Conservation (phyloP, 2,888 invertebrate genomes). For the Drosophila cyrtoloma region DNA sequence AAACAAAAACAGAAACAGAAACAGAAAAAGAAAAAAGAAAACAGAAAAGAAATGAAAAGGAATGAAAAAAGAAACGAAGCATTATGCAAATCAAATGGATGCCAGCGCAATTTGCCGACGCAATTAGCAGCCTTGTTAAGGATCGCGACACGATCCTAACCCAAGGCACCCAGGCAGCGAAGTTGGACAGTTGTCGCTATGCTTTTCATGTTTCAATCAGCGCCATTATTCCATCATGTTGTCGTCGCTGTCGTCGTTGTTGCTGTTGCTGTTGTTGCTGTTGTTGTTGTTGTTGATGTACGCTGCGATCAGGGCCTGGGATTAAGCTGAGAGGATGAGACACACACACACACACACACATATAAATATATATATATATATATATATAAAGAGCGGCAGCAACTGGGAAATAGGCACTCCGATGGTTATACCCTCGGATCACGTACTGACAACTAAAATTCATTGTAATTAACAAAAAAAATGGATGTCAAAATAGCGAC, state of each 20-base stretch:
- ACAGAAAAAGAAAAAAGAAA: not conserved
- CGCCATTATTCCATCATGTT: constrained; percentile 75
- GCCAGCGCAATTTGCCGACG: constrained; percentile 71
- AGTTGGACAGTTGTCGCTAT: constrained; percentile 49
- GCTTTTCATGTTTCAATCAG: constrained; percentile 74
- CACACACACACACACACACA: not conserved
- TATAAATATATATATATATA: not conserved
- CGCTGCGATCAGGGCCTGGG: constrained; percentile 46
- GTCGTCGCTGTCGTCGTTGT: constrained; percentile 37
- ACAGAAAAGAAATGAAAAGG: not conserved
- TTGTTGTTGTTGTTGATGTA: constrained; percentile 13
- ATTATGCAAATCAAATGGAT: constrained; percentile 76
- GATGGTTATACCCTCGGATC: not conserved
- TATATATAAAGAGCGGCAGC: not conserved
- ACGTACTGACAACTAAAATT: not conserved
- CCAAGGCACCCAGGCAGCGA: not conserved
- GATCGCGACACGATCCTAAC: constrained; percentile 46
- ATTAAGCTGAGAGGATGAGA: constrained; percentile 22
- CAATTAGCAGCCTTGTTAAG: constrained; percentile 76
- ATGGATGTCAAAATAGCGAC: not conserved
- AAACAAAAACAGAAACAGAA: not conserved
- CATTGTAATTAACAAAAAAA: not conserved
- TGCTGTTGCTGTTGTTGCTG: not conserved
- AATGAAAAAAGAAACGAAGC: not conserved
- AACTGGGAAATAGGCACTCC: not conserved